phyloP scores from a whole-genome alignment of 2,888 invertebrate genomes.

The Tinea pellionella region DNA sequence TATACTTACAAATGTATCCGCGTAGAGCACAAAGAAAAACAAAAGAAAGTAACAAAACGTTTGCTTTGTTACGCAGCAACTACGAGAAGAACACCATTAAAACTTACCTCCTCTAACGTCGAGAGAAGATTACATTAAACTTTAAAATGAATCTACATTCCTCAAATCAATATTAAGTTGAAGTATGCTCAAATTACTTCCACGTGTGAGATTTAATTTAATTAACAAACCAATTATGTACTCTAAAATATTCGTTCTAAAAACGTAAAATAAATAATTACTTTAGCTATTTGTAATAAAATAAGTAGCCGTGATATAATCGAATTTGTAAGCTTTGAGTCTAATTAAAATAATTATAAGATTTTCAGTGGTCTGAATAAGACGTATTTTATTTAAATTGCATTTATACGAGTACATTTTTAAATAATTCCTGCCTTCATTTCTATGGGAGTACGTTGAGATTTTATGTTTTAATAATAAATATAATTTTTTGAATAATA shows the following conservation, averaged over 20 bases:
- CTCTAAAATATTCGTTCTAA: background rate
- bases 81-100: slow-evolving; percentile 27
- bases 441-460: too few species aligned
- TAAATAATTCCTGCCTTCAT: too few species aligned
- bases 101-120: slow-evolving; percentile 24
- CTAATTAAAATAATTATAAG: too few species aligned
- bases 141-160: slow-evolving; percentile 30
- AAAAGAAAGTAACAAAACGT: slow-evolving; percentile 22
- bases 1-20: background rate
- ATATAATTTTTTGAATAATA: too few species aligned
- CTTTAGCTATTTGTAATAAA: too few species aligned
- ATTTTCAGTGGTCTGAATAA: too few species aligned
- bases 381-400: too few species aligned
- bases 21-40: slow-evolving; percentile 5
- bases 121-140: slow-evolving; percentile 36
- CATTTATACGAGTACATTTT: too few species aligned
- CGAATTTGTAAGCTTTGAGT: too few species aligned
- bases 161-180: slow-evolving; percentile 6
- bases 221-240: background rate
- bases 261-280: background rate
- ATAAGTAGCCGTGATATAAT: too few species aligned
- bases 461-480: too few species aligned
- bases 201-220: background rate
- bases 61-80: slow-evolving; percentile 27
- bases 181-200: background rate